phyloP scores from a whole-genome alignment of 2,888 invertebrate genomes.

The Phaedon cochleariae region DNA sequence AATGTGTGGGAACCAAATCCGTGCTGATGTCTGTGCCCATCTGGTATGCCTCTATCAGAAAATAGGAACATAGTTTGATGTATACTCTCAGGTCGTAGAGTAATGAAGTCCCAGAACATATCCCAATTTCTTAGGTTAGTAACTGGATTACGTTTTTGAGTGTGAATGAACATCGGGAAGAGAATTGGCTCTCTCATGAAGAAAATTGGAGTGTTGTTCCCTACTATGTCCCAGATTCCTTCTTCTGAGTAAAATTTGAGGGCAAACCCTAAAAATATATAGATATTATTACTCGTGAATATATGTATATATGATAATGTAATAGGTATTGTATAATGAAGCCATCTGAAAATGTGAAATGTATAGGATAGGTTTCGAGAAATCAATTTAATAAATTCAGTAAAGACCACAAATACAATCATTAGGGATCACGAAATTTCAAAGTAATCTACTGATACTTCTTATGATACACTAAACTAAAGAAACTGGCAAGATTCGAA shows the following conservation, averaged over 20 bases:
- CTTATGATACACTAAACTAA: too few relatives aligned
- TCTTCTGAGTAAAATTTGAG: conserved; percentile 91
- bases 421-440: too few relatives aligned
- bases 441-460: too few relatives aligned
- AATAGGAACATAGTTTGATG: conserved; percentile 82
- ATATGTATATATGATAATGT: too few relatives aligned
- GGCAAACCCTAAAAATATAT: conserved; percentile 73
- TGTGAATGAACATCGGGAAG: conserved; percentile 94
- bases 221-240: conserved; percentile 92
- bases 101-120: conserved; percentile 94
- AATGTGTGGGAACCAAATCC: conserved; percentile 94
- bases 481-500: too few relatives aligned
- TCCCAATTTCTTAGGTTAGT: conserved; percentile 88
- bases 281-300: too few relatives aligned
- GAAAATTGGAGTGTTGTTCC: conserved; percentile 92
- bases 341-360: too few relatives aligned
- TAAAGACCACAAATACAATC: too few relatives aligned
- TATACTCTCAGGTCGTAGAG: conserved; percentile 82
- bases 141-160: conserved; percentile 92
- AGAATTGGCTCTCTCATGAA: conserved; percentile 87
- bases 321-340: too few relatives aligned
- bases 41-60: conserved; percentile 87
- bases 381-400: too few relatives aligned
- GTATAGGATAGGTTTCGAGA: too few relatives aligned
- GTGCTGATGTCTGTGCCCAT: conserved; percentile 90